Evolutionary conservation across 2,113 vertebrate genomes (phyloP), one percentile per base, ranked within the genome.

Genomic region (Python bivittatus): DNA sequence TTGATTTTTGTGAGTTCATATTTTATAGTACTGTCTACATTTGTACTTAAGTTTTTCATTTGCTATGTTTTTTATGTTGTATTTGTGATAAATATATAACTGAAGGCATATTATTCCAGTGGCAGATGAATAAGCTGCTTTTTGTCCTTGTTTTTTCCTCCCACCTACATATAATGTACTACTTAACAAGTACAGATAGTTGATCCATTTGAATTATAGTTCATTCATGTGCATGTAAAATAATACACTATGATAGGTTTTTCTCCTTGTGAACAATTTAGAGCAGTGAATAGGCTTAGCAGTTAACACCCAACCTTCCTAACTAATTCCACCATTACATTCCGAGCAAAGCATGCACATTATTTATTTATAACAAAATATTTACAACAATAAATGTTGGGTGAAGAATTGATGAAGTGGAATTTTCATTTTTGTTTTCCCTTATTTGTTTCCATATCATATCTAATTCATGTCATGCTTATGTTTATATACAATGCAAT

Each of bases 221-320:
- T 87, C 60, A 54, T 91, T 87, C 60, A 54, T 91, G 7, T 89
- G 83, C 13, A 20, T 84, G 33, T 44, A 79, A 33, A 25, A 56
- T 48, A 64, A 85, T 89, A 33, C 20, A 85, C 33, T 85, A 64
- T 54, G 25, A 84, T 88, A 84, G 48, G 6, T 58, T 57, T 91
- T 61, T 89, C 86, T 89, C 25, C 48, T 10, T 57, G 79, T 27
- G 20, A 84, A 85, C 22, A 29, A 91, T 91, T 68, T 93, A 85
- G 13, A 89, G 20, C 60, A 93, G 92, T 95, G 94, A 95, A 92
- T 96, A 96, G 96, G 86, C 88, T 57, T 83, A 0, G 3, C 52
- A 79, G 72, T 93, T 90, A 61, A 60, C 48, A 90, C 56, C 93
- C 85, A 38, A 58, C 64, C 11, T 86, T 83, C 61, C 90, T 86